phyloP scores from a whole-genome alignment of 2,113 vertebrate species.

The Sander lucioperca region DNA sequence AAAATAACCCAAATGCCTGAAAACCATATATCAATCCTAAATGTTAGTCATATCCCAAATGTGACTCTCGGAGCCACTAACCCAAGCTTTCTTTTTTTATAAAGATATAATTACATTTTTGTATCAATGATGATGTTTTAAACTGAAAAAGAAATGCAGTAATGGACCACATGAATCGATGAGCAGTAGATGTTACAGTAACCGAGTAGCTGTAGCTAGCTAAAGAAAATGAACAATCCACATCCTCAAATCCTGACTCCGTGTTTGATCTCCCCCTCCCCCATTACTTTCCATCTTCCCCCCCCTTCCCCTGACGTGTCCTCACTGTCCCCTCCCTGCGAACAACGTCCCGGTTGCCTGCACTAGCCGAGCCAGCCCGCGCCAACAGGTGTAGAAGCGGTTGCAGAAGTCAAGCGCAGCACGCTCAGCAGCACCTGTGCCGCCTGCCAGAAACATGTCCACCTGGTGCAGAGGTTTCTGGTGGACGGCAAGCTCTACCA shows the following conservation, averaged over 20 bases:
- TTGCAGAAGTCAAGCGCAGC: slow-evolving; percentile 42
- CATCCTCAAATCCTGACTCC: slow-evolving; percentile 79
- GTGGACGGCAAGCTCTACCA: slow-evolving; percentile 95
- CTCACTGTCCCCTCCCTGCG: slow-evolving; percentile 37
- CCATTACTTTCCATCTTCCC: slow-evolving; percentile 61
- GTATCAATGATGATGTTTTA: slow-evolving; percentile 3
- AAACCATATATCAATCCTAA: background rate
- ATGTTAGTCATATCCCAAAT: slow-evolving; percentile 15
- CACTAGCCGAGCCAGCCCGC: slow-evolving; percentile 15
- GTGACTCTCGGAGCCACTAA: slow-evolving; percentile 41
- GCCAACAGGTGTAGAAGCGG: slow-evolving; percentile 50
- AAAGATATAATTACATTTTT: slow-evolving; percentile 3
- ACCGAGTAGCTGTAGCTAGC: slow-evolving; percentile 29
- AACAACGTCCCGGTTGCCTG: slow-evolving; percentile 23
- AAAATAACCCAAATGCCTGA: slow-evolving; percentile 4
- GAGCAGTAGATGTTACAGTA: slow-evolving; percentile 23
- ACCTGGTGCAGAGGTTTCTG: slow-evolving; percentile 95
- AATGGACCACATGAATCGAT: slow-evolving; percentile 1
- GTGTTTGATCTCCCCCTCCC: slow-evolving; percentile 76
- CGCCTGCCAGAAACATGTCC: slow-evolving; percentile 92
- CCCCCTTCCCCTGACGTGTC: slow-evolving; percentile 40
- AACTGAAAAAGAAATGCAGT: slow-evolving; percentile 23
- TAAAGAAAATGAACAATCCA: slow-evolving; percentile 57
- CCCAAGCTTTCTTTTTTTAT: background rate
- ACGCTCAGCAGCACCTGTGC: slow-evolving; percentile 90